Base-by-base conservation (phyloP, 2,113 vertebrate genomes). In the Psettodes erumei region DNA sequence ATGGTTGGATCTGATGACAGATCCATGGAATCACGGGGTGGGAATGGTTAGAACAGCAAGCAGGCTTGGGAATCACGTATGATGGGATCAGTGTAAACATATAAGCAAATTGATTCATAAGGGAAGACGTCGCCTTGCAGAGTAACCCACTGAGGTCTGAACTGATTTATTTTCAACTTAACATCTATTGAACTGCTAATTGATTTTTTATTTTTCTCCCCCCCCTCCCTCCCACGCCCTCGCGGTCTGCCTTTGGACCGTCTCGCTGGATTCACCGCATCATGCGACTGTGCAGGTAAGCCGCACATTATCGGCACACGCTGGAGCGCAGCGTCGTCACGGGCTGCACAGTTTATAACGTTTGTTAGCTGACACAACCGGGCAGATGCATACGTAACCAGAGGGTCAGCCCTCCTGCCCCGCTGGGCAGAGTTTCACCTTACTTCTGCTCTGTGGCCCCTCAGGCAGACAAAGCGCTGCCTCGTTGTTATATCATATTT, bases 221-320 rank as follows among this genome's bases (percentile, higher is more conserved):
- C 76, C 42, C 73, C 23, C 54, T 81, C 60, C 76, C 51, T 25
- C 51, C 42, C 28, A 23, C 69, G 42, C 54, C 33, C 23, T 61
- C 3, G 23, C 72, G n/a, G n/a, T n/a, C n/a, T 62, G 45, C 43
- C 8, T 56, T 55, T 45, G 70, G 45, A 43, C 71, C 45, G 67
- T 67, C 56, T 32, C 43, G 69, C 73, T 66, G 75, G 42, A 82
- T 60, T 77, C 5, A 13, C 45, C n/a, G 77, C 77, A 25, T 60
- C 33, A 25, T 23, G 28, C 65, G 40, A 37, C 77, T 64, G 74
- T 81, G 82, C 83, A 93, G 90, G 90, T 93, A 89, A 90, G 88
- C 63, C 48, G n/a, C 25, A 19, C 38, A 47, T 27, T 37, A 56
- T 50, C 6, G 32, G 32, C 58, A 50, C 21, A 13, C 11, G 5